Conservation (phyloP, 2,797 vertebrate species). For the Momotus momota region DNA sequence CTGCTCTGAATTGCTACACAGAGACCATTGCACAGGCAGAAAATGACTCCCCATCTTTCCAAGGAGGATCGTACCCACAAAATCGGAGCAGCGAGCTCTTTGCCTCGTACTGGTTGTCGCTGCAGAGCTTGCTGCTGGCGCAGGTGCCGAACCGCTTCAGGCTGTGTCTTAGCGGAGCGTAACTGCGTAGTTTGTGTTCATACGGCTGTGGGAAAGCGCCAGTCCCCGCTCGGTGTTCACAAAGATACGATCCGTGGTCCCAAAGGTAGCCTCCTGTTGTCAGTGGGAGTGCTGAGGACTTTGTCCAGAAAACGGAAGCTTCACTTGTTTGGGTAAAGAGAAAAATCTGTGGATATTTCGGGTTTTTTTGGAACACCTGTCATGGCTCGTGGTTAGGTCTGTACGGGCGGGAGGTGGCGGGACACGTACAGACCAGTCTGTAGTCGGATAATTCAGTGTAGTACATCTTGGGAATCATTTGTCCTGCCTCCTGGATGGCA, state of each 20-base stretch:
- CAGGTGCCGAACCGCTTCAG: not conserved
- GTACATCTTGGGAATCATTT: not conserved
- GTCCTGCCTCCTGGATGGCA: not conserved
- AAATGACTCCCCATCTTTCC: not conserved
- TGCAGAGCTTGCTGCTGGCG: not conserved
- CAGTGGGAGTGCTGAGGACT: not conserved
- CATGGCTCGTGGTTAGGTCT: conserved; percentile 8
- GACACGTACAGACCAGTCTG: not conserved
- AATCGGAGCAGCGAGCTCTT: not conserved
- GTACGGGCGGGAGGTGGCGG: not conserved
- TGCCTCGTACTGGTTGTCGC: not conserved
- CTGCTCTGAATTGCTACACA: not conserved
- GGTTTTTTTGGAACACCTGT: not conserved
- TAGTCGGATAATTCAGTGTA: not conserved
- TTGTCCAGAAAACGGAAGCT: not conserved
- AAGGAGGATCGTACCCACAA: not conserved
- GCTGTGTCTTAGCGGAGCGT: not conserved
- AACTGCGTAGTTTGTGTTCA: not conserved
- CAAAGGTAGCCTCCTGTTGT: not conserved
- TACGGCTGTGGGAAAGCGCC: not conserved
- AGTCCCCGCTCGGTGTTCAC: not conserved
- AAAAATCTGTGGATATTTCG: conserved; percentile 10
- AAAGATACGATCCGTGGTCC: not conserved
- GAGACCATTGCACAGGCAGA: not conserved
- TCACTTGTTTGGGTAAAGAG: not conserved